Percentiles rank a stretch among this genome's conserved stretches.
phyloP scores from a whole-genome alignment of 2,797 vertebrate species.

The Neosilurus mollespiculum region DNA sequence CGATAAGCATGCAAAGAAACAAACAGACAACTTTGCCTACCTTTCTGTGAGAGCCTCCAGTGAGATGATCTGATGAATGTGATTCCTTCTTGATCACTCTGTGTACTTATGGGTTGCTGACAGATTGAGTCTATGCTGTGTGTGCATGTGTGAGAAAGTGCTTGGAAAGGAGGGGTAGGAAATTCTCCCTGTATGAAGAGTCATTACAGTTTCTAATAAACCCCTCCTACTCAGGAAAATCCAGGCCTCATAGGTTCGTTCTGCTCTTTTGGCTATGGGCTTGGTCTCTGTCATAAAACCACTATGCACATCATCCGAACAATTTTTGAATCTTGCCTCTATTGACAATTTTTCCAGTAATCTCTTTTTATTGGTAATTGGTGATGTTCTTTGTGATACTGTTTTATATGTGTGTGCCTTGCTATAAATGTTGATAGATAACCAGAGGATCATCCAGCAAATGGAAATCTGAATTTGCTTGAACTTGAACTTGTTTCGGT shows the following conservation, averaged over 20 bases:
- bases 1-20: slow-evolving; percentile 8
- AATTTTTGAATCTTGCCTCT: not conserved
- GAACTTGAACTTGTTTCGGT: too few species aligned
- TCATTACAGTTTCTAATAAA: slow-evolving; percentile 19
- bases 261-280: not conserved
- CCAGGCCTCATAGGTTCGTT: not conserved
- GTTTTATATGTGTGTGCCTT: not conserved
- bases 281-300: not conserved
- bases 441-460: not conserved
- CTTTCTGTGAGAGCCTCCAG: slow-evolving; percentile 45
- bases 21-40: slow-evolving; percentile 43
- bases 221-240: slow-evolving; percentile 24
- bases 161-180: slow-evolving; percentile 32
- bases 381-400: not conserved
- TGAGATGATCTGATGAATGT: slow-evolving; percentile 54
- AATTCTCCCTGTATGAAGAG: slow-evolving; percentile 8
- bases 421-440: not conserved
- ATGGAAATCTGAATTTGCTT: not conserved
- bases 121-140: slow-evolving; percentile 11
- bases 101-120: slow-evolving; percentile 11
- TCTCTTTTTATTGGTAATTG: not conserved
- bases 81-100: slow-evolving; percentile 58
- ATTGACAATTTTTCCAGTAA: not conserved
- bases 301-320: not conserved
- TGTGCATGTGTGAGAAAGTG: slow-evolving; percentile 33